Conservation (phyloP, 2,797 vertebrate species). For the Hypotaenidia philippensis region DNA sequence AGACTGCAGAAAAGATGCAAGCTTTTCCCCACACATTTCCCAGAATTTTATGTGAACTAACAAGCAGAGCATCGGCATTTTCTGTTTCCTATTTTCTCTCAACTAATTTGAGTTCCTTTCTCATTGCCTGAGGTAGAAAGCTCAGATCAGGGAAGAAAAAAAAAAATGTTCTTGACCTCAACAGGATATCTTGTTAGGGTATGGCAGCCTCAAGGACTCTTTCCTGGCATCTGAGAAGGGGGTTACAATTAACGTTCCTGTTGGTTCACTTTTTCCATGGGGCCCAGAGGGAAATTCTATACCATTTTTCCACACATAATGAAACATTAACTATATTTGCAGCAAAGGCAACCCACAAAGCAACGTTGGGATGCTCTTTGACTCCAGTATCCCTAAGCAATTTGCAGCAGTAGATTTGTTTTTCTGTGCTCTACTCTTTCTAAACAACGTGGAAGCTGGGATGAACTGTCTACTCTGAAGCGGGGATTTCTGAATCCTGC, state of each 20-base stretch:
- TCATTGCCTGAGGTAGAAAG: conserved; percentile 1
- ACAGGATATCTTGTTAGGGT: background rate
- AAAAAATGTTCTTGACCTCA: background rate
- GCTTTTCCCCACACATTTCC: background rate
- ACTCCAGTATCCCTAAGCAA: conserved; percentile 2
- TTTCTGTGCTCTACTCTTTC: background rate
- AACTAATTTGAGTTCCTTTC: background rate
- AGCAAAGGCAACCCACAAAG: background rate
- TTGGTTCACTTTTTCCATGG: background rate
- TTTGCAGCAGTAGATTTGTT: background rate
- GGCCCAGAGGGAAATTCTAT: background rate
- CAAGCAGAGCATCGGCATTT: background rate
- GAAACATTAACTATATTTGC: background rate
- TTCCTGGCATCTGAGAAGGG: background rate
- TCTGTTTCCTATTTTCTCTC: conserved; percentile 9
- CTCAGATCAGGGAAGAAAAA: background rate
- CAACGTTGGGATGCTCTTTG: background rate
- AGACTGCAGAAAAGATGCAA: background rate
- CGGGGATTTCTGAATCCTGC: background rate
- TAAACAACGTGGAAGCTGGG: background rate
- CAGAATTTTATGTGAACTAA: background rate
- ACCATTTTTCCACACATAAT: background rate
- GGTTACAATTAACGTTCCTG: background rate
- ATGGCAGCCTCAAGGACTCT: background rate
- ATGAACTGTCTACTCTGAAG: background rate